Evolutionary conservation across 2,888 invertebrate genomes (phyloP).

Genomic region (Eupithecia vulgata): DNA sequence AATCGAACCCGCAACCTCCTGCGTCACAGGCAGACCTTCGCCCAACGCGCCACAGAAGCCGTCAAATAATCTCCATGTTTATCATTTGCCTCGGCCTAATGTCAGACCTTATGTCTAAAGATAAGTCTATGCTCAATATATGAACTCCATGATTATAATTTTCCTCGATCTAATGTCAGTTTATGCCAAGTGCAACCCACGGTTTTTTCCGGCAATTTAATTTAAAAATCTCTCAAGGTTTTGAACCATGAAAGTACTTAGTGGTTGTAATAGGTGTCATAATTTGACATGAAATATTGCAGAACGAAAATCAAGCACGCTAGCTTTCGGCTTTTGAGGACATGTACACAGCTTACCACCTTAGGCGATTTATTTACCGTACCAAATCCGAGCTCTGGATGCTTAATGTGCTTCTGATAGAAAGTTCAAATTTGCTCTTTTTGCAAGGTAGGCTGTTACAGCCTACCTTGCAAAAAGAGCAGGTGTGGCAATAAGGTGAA

Average conservation of each 20-base stretch:
- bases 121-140: too few species aligned
- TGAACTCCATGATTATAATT: not conserved
- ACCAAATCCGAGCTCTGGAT: slow-evolving; percentile 23
- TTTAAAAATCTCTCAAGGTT: not conserved
- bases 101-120: too few species aligned
- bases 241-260: not conserved
- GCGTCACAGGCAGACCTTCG: too few species aligned
- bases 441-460: too few species aligned
- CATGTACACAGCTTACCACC: slow-evolving; percentile 35
- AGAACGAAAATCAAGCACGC: slow-evolving; percentile 32
- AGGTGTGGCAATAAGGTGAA: too few species aligned
- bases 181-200: not conserved
- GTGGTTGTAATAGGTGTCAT: slow-evolving; percentile 13
- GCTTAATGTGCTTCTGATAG: not conserved
- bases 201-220: not conserved
- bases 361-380: slow-evolving; percentile 45
- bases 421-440: not conserved
- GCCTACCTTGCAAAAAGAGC: too few species aligned
- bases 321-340: slow-evolving; percentile 33
- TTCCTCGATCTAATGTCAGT: not conserved
- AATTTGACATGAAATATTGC: slow-evolving; percentile 22
- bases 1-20: too few species aligned
- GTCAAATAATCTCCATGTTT: too few species aligned
- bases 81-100: too few species aligned
- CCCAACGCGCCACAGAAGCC: too few species aligned